Base-by-base conservation (phyloP, 2,113 vertebrate genomes). In the Pachycephala philippinensis region DNA sequence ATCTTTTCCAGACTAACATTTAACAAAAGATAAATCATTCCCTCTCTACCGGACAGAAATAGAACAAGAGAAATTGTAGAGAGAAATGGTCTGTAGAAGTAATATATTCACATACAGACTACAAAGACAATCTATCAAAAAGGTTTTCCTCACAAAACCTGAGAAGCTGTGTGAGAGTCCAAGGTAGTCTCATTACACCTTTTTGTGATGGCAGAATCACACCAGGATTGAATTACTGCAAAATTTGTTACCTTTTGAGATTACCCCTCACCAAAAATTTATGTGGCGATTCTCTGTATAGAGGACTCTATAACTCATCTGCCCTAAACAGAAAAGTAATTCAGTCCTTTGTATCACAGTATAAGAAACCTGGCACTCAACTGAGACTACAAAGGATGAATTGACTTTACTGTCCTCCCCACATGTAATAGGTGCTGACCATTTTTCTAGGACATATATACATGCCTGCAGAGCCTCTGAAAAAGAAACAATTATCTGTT, bases 201-300 rank as follows among this genome's bases (percentile, higher is more conserved):
- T 79, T 53, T 80, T 77, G 56, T 37, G n/a, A 91, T 75, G 63
- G 90, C 92, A 96, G 92, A 92, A 74, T 95, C 92, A 68, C 88
- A 56, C 70, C 59, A 88, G 81, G 76, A 79, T 87, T 87, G 49
- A 47, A 53, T 84, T 91, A 93, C 69, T 57, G 45, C 83, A 83
- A 47, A 84, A 95, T 83, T 79, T 95, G 93, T 90, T 93, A 93
- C 72, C 57, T 94, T 96, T 92, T 84, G 93, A 95, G 85, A 92
- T 39, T 52, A 66, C 13, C 37, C 78, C 75, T 77, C 89, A 83
- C 26, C 50, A 85, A 18, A 87, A 94, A 93, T 95, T 93, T 95
- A 96, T 95, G 80, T 92, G 77, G 60, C 9, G 0, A 86, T 89
- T 90, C 52, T 86, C 85, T 75, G 60, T 71, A 68, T 19, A 90